phyloP scores from a whole-genome alignment of 2,797 vertebrate species.

The Hoplostethus atlanticus region DNA sequence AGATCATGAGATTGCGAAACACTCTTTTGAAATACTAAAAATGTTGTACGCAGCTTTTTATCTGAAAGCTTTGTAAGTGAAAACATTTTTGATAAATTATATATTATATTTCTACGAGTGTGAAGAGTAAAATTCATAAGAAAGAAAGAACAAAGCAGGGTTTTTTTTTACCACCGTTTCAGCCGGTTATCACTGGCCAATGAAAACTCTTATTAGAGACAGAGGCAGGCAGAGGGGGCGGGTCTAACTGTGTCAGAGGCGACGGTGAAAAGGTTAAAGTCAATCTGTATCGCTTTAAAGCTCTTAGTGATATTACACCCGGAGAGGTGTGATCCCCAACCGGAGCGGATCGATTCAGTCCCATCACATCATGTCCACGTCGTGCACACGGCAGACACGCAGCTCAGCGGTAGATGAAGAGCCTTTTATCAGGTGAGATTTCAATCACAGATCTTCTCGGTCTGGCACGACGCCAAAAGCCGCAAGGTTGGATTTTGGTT shows the following conservation, averaged over 20 bases:
- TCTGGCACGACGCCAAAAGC: background rate
- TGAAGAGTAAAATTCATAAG: background rate
- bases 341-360: slow-evolving; percentile 42
- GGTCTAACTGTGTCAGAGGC: slow-evolving; percentile 30
- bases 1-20: no score
- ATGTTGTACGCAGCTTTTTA: no score
- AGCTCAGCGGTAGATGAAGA: background rate
- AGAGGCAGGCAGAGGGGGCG: slow-evolving; percentile 22
- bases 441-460: background rate
- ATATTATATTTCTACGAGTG: no score
- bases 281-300: slow-evolving; percentile 42
- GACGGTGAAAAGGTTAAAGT: slow-evolving; percentile 49
- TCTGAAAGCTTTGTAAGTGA: no score
- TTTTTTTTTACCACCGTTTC: background rate
- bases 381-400: background rate
- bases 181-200: slow-evolving; percentile 20
- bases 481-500: no score
- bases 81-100: no score
- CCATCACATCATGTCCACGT: slow-evolving; percentile 22
- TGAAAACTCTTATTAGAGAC: slow-evolving; percentile 15
- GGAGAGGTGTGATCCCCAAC: slow-evolving; percentile 26
- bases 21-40: no score
- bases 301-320: slow-evolving; percentile 50
- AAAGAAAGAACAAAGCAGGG: background rate
- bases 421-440: background rate